phyloP scores from a whole-genome alignment of 2,797 vertebrate genomes.

The Carcharodon carcharias region DNA sequence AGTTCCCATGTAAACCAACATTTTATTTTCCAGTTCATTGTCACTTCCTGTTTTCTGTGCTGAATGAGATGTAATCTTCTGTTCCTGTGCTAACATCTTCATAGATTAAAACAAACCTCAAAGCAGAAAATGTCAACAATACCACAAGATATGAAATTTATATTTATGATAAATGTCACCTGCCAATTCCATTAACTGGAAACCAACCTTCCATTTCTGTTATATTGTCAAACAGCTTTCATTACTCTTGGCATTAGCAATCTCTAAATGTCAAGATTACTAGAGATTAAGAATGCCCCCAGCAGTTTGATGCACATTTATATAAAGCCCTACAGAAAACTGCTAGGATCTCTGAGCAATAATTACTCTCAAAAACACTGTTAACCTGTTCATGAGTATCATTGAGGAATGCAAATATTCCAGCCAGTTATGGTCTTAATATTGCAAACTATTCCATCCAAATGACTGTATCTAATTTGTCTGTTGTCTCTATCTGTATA shows the following conservation, averaged over 20 bases:
- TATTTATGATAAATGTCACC: constrained; percentile 34
- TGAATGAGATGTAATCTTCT: background rate
- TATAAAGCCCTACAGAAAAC: background rate
- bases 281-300: background rate
- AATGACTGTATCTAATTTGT: background rate
- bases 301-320: background rate
- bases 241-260: constrained; percentile 15
- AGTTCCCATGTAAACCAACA: background rate
- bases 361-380: background rate
- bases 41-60: background rate
- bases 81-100: background rate
- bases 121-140: background rate
- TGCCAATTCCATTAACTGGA: background rate
- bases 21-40: background rate
- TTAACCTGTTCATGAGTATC: background rate
- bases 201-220: constrained; percentile 3
- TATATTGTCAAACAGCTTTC: background rate
- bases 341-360: background rate
- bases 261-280: constrained; percentile 23
- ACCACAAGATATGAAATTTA: background rate
- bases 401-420: background rate
- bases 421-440: background rate
- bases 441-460: background rate
- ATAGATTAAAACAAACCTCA: background rate
- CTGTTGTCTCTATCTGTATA: background rate